Evolutionary conservation across 2,113 vertebrate genomes (phyloP), one percentile per base, ranked within the genome.

Genomic region (Lampris incognitus): DNA sequence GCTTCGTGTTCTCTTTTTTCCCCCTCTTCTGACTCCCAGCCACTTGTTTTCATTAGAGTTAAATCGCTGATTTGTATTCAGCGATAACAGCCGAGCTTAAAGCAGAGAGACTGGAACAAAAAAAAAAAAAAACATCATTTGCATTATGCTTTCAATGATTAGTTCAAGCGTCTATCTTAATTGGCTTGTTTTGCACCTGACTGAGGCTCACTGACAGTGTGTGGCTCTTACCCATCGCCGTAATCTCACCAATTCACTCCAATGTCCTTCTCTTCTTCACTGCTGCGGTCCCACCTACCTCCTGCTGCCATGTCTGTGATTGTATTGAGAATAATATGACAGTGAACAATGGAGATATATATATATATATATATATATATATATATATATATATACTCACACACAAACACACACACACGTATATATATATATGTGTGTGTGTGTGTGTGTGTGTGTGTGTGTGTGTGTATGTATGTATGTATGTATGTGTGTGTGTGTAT

Each of bases 131-230:
- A 66, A 80, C 87, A 88, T 83, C 2, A 93, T 93, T 91, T 92
- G 85, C 90, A 93, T 91, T 86, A 87, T 88, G 85, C 89, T 87
- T 93, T 91, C 74, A 85, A 50, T 87, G 84, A 90, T 92, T 89
- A 91, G 58, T 68, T 75, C 73, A 82, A 85, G 84, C 85, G 79
- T 81, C 60, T 65, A 72, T 87, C 91, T 89, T 92, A 92, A 93
- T 92, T 93, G 90, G 76, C 88, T 94, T 92, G 91, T 92, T 93
- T 93, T 92, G 90, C 92, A 88, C 88, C 83, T 92, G 79, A 80
- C 64, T 61, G 82, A 61, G 74, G 69, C 78, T 88, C 78, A 88
- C 88, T 93, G 91, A 89, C 76, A 88, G 69, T 85, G 63, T 69
- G 78, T 86, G 82, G 82, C 79, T 81, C 58, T 66, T 76, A 40